Base-by-base conservation (phyloP, 2,113 vertebrate species). In the Acinonyx jubatus region DNA sequence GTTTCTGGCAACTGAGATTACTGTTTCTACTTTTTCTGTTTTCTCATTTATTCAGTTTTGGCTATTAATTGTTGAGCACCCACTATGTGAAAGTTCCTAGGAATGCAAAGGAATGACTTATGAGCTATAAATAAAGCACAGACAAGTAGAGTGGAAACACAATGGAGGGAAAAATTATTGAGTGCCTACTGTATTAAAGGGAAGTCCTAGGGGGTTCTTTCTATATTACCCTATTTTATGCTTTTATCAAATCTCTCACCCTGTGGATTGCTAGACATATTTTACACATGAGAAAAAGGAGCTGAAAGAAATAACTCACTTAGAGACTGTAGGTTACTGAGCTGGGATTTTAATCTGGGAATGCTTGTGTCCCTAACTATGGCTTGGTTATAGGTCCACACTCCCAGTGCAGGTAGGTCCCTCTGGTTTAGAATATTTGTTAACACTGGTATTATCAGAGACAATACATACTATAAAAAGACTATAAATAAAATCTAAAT, bases 171-270 rank as follows among this genome's bases (percentile, higher is more conserved):
- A 91, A 87, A 78, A 74, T 57, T 15, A 55, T 14, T 92, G 38
- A 33, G 21, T 52, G 33, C 4, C 63, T 83, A 14, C 31, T 90
- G 16, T 33, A 50, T 15, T 91, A 69, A 73, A 86, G 19, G 48
- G 73, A 95, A 91, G n/a, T 78, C n/a, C n/a, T 89, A 65, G 25
- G 27, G 5, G 10, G 76, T 88, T 95, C 65, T 96, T 92, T 84
- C 48, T 45, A 36, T 36, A 50, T 29, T 7, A 89, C 3, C 2
- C 8, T 63, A 84, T 80, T 89, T 91, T 94, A 95, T 41, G 6
- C 63, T 96, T 92, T n/a, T 15, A 85, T 63, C 27, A 96, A 52
- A 33, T 69, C 19, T 33, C 48, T 93, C 7, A 73, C 21, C 8
- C 27, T 68, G 25, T 86, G 36, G 38, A 69, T 55, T 84, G 41